Percentiles rank a stretch among this genome's conserved stretches.
phyloP scores from a whole-genome alignment of 2,888 invertebrate species.

The Pinctada fucata region DNA sequence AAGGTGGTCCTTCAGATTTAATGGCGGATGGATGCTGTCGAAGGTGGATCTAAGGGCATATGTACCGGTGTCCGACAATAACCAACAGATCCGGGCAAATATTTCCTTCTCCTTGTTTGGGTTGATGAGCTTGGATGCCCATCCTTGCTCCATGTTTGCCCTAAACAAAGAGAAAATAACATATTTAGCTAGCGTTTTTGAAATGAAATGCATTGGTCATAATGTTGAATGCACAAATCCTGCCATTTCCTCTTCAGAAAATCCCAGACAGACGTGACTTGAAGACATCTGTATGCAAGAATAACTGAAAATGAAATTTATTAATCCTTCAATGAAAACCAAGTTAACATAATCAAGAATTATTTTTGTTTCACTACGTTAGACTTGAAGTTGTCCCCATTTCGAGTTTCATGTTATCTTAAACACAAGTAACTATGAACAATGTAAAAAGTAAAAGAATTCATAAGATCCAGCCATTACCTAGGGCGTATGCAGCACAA shows the following conservation, averaged over 20 bases:
- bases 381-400: too few relatives aligned
- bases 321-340: too few relatives aligned
- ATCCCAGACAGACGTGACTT: background rate
- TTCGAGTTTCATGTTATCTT: too few relatives aligned
- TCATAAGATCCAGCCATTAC: too few relatives aligned
- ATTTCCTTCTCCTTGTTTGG: slow-evolving; percentile 60
- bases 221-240: background rate
- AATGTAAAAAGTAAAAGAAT: too few relatives aligned
- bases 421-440: too few relatives aligned
- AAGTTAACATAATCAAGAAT: too few relatives aligned
- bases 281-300: background rate
- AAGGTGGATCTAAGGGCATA: slow-evolving; percentile 59
- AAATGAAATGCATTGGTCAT: background rate
- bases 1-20: slow-evolving; percentile 61
- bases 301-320: background rate
- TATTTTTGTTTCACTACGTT: too few relatives aligned
- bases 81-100: slow-evolving; percentile 64
- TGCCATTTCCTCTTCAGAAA: background rate
- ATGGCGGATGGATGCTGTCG: slow-evolving; percentile 66
- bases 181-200: background rate
- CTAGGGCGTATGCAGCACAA: too few relatives aligned
- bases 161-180: slow-evolving; percentile 36
- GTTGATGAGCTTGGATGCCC: slow-evolving; percentile 48
- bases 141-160: slow-evolving; percentile 56
- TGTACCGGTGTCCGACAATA: slow-evolving; percentile 66